Evolutionary conservation across 37 sponge, comb jelly and placozoan species (phyloP).

Genomic region (Halisarca cf. caerulea): DNA sequence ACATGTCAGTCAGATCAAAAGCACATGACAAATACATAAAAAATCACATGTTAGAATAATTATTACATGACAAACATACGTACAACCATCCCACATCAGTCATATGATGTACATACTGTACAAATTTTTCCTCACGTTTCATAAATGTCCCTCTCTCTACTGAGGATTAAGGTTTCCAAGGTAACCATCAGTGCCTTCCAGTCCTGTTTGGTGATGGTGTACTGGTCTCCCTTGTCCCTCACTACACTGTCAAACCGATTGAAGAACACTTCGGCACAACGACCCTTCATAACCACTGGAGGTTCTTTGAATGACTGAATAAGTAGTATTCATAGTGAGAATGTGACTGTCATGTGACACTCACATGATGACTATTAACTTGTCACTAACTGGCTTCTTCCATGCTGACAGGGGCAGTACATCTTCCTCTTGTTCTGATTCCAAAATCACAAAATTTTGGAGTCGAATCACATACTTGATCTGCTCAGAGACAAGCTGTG

Average conservation of each 20-base stretch:
- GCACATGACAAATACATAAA: no score
- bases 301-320: conserved; percentile 23
- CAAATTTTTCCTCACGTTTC: conserved; percentile 42
- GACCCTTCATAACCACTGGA: conserved; percentile 6
- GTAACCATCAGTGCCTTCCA: not conserved
- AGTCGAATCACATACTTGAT: conserved; percentile 39
- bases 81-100: no score
- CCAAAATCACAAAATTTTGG: conserved; percentile 43
- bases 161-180: conserved; percentile 29
- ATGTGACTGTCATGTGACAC: not conserved
- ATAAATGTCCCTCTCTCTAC: conserved; percentile 73
- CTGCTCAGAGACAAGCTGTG: conserved; percentile 53
- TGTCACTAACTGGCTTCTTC: conserved; percentile 56
- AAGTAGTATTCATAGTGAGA: not conserved
- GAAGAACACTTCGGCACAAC: not conserved
- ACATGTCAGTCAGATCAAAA: no score
- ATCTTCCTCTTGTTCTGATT: conserved; percentile 66
- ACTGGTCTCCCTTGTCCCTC: not conserved
- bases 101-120: not conserved
- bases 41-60: no score
- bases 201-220: not conserved
- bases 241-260: not conserved
- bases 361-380: not conserved
- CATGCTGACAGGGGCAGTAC: conserved; percentile 72
- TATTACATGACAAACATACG: no score